Evolutionary conservation across 2,888 invertebrate genomes (phyloP).

Genomic region (Osedax frankpressi): DNA sequence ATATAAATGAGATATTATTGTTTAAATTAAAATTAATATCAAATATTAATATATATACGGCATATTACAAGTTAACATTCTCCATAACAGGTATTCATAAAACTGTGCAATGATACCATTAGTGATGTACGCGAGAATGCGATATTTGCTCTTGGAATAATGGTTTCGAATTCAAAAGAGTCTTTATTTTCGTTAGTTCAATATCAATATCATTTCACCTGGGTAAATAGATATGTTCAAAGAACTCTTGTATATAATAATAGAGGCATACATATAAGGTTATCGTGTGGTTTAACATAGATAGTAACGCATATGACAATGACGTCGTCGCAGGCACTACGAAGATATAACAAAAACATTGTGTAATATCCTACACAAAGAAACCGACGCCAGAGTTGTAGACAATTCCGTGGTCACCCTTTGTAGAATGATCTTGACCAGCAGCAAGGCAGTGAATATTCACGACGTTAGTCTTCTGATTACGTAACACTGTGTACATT

Average conservation of each 20-base stretch:
- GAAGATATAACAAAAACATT: constrained; percentile 56
- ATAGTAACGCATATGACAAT: too few species aligned
- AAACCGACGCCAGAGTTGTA: constrained; percentile 56
- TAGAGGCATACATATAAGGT: too few species aligned
- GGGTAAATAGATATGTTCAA: too few species aligned
- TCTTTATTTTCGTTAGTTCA: constrained; percentile 27
- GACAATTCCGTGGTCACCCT: constrained; percentile 69
- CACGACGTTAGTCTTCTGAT: constrained; percentile 57
- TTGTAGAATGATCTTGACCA: constrained; percentile 59
- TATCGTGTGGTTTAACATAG: too few species aligned
- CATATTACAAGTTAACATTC: not conserved
- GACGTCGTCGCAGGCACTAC: constrained; percentile 53
- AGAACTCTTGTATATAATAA: too few species aligned
- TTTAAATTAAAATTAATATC: not conserved
- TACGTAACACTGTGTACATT: too few species aligned
- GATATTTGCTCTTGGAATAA: constrained; percentile 63
- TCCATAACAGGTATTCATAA: constrained; percentile 51
- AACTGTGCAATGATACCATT: constrained; percentile 54
- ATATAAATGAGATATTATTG: not conserved
- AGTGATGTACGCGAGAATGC: constrained; percentile 65
- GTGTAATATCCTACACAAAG: constrained; percentile 55
- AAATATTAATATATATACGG: not conserved
- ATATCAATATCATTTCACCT: too few species aligned
- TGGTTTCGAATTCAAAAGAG: constrained; percentile 55
- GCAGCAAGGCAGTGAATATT: constrained; percentile 56